phyloP scores from a whole-genome alignment of 2,113 vertebrate genomes.

The Ptilorrhoa leucosticta region DNA sequence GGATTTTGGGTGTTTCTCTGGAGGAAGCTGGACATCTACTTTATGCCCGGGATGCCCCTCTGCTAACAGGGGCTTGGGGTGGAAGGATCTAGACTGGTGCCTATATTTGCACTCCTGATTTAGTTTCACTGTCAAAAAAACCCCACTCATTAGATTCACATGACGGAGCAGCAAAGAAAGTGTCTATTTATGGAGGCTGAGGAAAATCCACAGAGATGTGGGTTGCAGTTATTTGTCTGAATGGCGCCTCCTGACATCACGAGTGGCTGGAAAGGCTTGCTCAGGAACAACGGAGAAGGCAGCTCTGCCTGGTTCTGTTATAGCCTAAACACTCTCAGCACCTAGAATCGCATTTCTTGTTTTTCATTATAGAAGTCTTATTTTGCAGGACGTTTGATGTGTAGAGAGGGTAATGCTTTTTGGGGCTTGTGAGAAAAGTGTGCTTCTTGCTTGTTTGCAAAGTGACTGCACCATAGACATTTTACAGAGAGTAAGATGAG shows the following conservation, averaged over 20 bases:
- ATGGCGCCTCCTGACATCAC: conserved; percentile 1
- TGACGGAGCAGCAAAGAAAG: conserved; percentile 28
- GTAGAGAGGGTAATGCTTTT: not conserved
- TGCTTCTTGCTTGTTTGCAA: not conserved
- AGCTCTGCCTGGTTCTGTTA: not conserved
- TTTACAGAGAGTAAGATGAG: not conserved
- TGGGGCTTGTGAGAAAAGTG: not conserved
- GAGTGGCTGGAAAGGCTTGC: not conserved
- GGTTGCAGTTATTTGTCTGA: not conserved
- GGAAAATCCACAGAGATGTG: conserved; percentile 2
- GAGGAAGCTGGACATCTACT: not conserved
- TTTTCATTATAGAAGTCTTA: not conserved
- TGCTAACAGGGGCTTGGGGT: not conserved
- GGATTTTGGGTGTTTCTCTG: not conserved
- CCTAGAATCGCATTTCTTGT: not conserved
- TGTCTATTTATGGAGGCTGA: conserved; percentile 8
- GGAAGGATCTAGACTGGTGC: not conserved
- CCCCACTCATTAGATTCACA: not conserved
- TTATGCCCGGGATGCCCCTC: rapidly evolving
- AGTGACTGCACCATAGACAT: not conserved
- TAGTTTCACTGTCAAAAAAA: not conserved
- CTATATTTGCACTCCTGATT: not conserved
- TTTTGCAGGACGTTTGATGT: not conserved
- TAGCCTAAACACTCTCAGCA: not conserved
- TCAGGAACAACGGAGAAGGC: not conserved